phyloP scores from a whole-genome alignment of 2,888 invertebrate species.

The Eumerus sabulonum region DNA sequence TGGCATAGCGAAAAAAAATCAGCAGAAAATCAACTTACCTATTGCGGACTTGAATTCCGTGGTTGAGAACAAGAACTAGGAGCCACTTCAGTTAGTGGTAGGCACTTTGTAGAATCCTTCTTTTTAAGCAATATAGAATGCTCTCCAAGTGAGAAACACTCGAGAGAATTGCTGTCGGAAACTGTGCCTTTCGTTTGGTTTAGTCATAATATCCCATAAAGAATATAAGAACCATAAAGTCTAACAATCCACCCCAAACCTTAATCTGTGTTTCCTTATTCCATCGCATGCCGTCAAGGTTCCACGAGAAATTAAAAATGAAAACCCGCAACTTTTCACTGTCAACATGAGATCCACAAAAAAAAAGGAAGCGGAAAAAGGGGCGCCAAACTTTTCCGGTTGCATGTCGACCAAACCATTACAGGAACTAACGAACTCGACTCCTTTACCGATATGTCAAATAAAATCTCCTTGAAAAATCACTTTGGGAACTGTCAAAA shows the following conservation, averaged over 20 bases:
- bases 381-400: not conserved
- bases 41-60: not conserved
- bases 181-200: too few relatives aligned
- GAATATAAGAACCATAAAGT: too few relatives aligned
- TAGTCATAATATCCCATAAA: too few relatives aligned
- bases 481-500: conserved; percentile 58
- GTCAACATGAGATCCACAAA: too few relatives aligned
- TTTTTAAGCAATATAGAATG: not conserved
- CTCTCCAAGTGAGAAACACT: too few relatives aligned
- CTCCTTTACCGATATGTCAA: conserved; percentile 51
- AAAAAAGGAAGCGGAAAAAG: too few relatives aligned
- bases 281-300: too few relatives aligned
- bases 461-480: conserved; percentile 56
- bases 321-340: too few relatives aligned
- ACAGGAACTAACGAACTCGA: conserved; percentile 43
- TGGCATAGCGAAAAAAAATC: not conserved
- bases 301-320: too few relatives aligned
- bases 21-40: conserved; percentile 7
- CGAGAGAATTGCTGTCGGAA: too few relatives aligned
- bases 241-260: too few relatives aligned
- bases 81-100: not conserved
- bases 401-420: conserved; percentile 18
- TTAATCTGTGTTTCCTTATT: too few relatives aligned
- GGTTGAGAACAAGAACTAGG: not conserved
- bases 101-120: not conserved